phyloP scores from a whole-genome alignment of 2,888 invertebrate species.

The Drosophila rellima region DNA sequence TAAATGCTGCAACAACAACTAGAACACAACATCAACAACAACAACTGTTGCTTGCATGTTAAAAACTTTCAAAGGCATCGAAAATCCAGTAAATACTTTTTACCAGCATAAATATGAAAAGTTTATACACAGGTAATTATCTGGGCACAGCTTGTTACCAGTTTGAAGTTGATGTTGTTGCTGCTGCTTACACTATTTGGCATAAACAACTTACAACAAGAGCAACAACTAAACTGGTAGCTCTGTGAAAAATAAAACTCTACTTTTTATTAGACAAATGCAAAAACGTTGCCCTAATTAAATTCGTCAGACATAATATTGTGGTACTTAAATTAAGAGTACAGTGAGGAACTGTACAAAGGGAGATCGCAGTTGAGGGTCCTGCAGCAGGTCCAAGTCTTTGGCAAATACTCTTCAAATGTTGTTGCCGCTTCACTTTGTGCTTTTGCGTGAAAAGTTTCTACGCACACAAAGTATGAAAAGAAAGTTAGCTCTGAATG shows the following conservation, averaged over 20 bases:
- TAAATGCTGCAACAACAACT: slow-evolving; percentile 60
- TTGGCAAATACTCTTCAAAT: slow-evolving; percentile 65
- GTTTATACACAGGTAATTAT: slow-evolving; percentile 68
- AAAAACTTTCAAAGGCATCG: slow-evolving; percentile 57
- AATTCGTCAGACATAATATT: slow-evolving; percentile 56
- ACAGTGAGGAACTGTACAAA: not conserved
- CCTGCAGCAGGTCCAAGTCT: slow-evolving; percentile 31
- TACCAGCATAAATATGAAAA: slow-evolving; percentile 64
- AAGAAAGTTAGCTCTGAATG: not conserved
- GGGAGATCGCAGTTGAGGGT: slow-evolving; percentile 1
- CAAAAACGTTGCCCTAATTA: slow-evolving; percentile 59
- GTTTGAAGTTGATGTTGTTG: slow-evolving; percentile 14
- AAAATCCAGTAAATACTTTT: slow-evolving; percentile 44
- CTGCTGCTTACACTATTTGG: slow-evolving; percentile 23
- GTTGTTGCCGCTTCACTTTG: slow-evolving; percentile 38
- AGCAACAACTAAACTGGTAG: slow-evolving; percentile 14
- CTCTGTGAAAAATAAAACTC: slow-evolving; percentile 22
- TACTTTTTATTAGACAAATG: slow-evolving; percentile 51
- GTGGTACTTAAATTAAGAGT: slow-evolving; percentile 14
- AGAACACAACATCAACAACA: slow-evolving; percentile 45
- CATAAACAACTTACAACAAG: slow-evolving; percentile 19
- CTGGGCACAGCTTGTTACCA: slow-evolving; percentile 60
- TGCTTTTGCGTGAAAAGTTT: slow-evolving; percentile 28
- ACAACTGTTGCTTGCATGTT: slow-evolving; percentile 45
- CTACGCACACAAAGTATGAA: slow-evolving; percentile 22